Evolutionary conservation across 1,140 invertebrate species (phyloP).

Genomic region (Drosophila arawakana): DNA sequence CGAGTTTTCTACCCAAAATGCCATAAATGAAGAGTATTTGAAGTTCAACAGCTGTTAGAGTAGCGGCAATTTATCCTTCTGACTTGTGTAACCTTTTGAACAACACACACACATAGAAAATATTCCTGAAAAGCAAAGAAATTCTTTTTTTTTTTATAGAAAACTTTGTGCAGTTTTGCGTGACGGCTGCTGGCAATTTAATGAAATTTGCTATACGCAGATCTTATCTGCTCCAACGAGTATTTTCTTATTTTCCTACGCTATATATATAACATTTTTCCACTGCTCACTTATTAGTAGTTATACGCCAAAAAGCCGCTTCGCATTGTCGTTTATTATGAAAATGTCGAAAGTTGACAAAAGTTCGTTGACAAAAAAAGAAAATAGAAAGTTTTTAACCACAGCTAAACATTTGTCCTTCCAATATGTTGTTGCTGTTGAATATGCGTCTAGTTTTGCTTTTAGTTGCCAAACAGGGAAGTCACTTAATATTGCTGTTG

Average conservation of each 20-base stretch:
- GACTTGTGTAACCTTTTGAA: constrained; percentile 25
- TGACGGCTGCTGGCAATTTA: constrained; percentile 63
- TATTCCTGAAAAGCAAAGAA: constrained; percentile 32
- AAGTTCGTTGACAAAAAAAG: constrained; percentile 52
- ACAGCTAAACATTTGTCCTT: constrained; percentile 20
- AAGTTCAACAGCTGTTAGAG: constrained; percentile 31
- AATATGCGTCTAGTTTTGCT: constrained; percentile 59
- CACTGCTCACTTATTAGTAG: constrained; percentile 46
- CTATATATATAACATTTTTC: constrained; percentile 22
- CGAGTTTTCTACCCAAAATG: constrained; percentile 31
- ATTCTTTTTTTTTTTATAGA: constrained; percentile 46
- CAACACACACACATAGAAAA: constrained; percentile 13
- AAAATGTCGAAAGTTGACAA: constrained; percentile 68
- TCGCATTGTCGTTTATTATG: constrained; percentile 63
- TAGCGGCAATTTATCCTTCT: constrained; percentile 21
- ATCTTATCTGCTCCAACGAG: constrained; percentile 40
- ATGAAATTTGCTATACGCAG: constrained; percentile 67
- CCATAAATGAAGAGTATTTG: constrained; percentile 24
- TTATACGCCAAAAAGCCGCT: constrained; percentile 32
- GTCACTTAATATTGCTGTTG: constrained; percentile 1
- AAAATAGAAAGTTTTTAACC: constrained; percentile 31
- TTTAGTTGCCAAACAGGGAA: constrained; percentile 45
- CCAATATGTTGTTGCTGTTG: constrained; percentile 41
- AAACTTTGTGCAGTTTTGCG: constrained; percentile 46
- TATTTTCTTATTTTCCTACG: constrained; percentile 21